Base-by-base conservation (phyloP, 2,888 invertebrate species). In the Drosophila cognata region DNA sequence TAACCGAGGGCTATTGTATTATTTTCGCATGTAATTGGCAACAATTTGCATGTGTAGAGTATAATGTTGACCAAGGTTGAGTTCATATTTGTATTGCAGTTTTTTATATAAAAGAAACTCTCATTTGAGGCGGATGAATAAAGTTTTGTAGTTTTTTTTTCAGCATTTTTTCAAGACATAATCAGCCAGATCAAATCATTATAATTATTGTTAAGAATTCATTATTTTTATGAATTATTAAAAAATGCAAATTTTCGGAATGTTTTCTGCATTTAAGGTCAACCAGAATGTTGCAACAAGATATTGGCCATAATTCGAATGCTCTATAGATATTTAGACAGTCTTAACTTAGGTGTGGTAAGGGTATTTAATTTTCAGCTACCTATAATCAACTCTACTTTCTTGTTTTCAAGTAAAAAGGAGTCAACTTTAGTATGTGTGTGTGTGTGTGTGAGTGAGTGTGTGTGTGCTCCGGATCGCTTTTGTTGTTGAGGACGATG, bases 341-440 rank as follows among this genome's bases (percentile, higher is more conserved):
- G 46, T 46, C 46, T 25, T 16, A 46, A 1, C 46, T 8, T 25
- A 8, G 7, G 46, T 46, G 16, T 25, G 8, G 31, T 25, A 35
- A 66, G 66, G 35, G 68, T n/a, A 67, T 68, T 50, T 13, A 16
- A 33, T 10, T 1, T 38, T 33, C 55, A 33, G 21, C 25, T n/a
- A 52, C 0, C 6, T 8, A 1, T 16, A 21, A 31, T n/a, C 8
- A 13, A 28, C 16, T 16, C 6, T 53, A 36, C 25, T n/a, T 46
- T 36, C 53, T 55, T 43, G 38, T 60, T 64, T 62, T 51, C 31
- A 33, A 16, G 33, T 16, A 56, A 52, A 61, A 74, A 79, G 74
- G 71, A 81, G 81, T 81, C 82, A 81, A 82, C 16, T 46, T 25
- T 51, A 80, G 71, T 71, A 7, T 36, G 36, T 36, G 36, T 38